Evolutionary conservation across 2,888 invertebrate species (phyloP), one percentile per base, ranked within the genome.

Genomic region (Andrena flavipes): DNA sequence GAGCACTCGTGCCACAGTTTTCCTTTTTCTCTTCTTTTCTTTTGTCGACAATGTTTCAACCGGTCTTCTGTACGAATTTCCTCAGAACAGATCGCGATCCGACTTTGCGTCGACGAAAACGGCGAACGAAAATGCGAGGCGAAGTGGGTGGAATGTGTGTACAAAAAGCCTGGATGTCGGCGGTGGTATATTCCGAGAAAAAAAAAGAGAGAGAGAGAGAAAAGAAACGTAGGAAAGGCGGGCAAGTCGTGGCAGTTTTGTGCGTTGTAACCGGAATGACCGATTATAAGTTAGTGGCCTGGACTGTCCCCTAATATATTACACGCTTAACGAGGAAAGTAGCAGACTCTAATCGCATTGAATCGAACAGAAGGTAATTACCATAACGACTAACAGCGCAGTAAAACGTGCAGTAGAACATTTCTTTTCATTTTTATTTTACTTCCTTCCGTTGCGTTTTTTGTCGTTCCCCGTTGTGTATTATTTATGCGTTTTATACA

Each of bases 281-380:
- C 16, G 59, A 56, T 56, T 56, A 26, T 20, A 10, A 68, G 67
- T 64, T 76, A 71, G 73, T 73, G 82, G 35, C 23, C 77, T 72
- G 67, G 79, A 80, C 56, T 60, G 67, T 63, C 62, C 16, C 20
- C 60, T 48, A 65, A 65, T 42, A 68, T 63, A 72, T 56, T 62
- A 72, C 82, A 84, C 65, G 67, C 80, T 77, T 74, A 63, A 72
- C 80, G 74, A 77, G 74, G 78, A 77, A 78, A 77, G 59, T 74
- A 70, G 72, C 68, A 16, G 83, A 70, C 64, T 83, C 67, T 26
- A 88, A 88, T 86, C 84, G 84, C 87, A 88, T 84, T 86, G 89
- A 89, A 87, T 85, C 86, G 84, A 90, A 85, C 86, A 82, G 90
- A 92, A 93, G 93, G 93, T 93, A 93, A 93, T 89, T 93, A 93